phyloP scores from a whole-genome alignment of 1,140 invertebrate genomes.

The Cotesia typhae region DNA sequence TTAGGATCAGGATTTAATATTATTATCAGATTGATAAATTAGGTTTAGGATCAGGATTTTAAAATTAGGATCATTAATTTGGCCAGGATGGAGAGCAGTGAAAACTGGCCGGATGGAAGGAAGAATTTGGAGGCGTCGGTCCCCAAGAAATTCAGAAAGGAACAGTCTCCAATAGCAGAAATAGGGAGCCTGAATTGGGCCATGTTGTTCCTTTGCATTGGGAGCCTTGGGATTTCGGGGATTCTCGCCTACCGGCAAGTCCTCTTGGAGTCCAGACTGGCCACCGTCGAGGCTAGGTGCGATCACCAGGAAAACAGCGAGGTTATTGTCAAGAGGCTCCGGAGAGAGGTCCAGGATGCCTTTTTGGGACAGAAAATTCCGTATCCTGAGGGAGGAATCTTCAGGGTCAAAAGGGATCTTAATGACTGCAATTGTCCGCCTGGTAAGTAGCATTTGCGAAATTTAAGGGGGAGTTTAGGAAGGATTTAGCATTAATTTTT shows the following conservation, averaged over 20 bases:
- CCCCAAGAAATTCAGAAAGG: slow-evolving; percentile 50
- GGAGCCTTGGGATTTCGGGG: slow-evolving; percentile 53
- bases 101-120: slow-evolving; percentile 35
- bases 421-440: slow-evolving; percentile 57
- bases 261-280: slow-evolving; percentile 55
- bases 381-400: slow-evolving; percentile 36
- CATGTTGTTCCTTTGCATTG: slow-evolving; percentile 58
- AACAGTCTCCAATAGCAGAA: slow-evolving; percentile 21
- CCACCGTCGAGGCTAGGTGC: slow-evolving; percentile 51
- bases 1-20: too few relatives aligned
- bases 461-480: too few relatives aligned
- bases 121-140: slow-evolving; percentile 41
- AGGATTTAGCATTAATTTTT: too few relatives aligned
- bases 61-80: too few relatives aligned
- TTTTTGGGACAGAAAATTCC: slow-evolving; percentile 39
- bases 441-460: slow-evolving; percentile 44
- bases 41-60: too few relatives aligned
- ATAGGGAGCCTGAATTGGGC: slow-evolving; percentile 47
- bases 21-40: too few relatives aligned
- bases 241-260: slow-evolving; percentile 57
- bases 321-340: slow-evolving; percentile 48
- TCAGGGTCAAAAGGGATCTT: slow-evolving; percentile 53
- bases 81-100: slow-evolving; percentile 40
- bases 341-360: slow-evolving; percentile 48
- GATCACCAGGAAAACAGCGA: slow-evolving; percentile 35